Percentiles rank a stretch among this genome's conserved stretches.
phyloP scores from a whole-genome alignment of 2,888 invertebrate species.

The Gastrophysa polygoni region DNA sequence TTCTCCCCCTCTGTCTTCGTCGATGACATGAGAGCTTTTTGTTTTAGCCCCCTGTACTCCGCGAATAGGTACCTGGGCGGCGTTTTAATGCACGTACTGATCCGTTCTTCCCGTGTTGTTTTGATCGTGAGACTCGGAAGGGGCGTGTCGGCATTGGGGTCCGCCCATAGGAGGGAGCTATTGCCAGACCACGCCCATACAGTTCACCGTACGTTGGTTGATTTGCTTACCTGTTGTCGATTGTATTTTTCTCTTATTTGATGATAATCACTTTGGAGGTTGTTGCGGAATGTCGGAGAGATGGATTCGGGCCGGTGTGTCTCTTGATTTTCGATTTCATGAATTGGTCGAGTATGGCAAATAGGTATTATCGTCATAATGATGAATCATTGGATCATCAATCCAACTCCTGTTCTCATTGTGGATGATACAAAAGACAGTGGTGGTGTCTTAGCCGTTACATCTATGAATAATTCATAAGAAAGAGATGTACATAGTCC shows the following conservation, averaged over 20 bases:
- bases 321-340: neutral
- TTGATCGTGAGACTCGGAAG: conserved; percentile 26
- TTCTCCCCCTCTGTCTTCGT: conserved; percentile 42
- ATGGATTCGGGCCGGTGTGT: neutral
- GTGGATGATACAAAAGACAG: too few relatives aligned
- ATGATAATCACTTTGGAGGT: conserved; percentile 38
- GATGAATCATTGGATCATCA: too few relatives aligned
- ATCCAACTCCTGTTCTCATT: too few relatives aligned
- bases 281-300: conserved; percentile 21
- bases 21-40: conserved; percentile 56
- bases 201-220: conserved; percentile 32
- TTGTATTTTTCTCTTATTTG: conserved; percentile 43
- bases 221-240: conserved; percentile 45
- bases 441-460: too few relatives aligned
- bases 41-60: conserved; percentile 53
- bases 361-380: too few relatives aligned
- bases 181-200: conserved; percentile 25
- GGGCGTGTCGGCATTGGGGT: conserved; percentile 19
- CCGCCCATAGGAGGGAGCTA: conserved; percentile 33
- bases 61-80: conserved; percentile 64
- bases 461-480: too few relatives aligned
- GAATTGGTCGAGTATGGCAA: neutral
- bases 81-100: conserved; percentile 44
- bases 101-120: conserved; percentile 40
- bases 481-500: too few relatives aligned